A percentile compares a stretch with the other conserved stretches of the same genome.
Evolutionary conservation across 1,140 invertebrate genomes (phyloP).

Genomic region (Cataglyphis hispanica): DNA sequence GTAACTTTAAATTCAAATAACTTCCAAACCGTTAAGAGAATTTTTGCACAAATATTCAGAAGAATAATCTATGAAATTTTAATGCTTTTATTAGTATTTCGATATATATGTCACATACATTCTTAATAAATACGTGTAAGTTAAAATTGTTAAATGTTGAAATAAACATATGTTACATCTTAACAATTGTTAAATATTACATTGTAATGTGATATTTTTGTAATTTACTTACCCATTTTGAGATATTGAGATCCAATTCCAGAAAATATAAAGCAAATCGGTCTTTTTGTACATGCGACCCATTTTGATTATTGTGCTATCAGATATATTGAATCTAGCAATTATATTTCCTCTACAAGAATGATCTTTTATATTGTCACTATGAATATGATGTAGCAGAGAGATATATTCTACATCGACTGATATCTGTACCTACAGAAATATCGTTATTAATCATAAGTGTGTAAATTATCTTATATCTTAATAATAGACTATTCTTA

Average conservation of each 20-base stretch:
- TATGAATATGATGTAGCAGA: slow-evolving; percentile 86
- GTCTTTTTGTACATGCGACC: slow-evolving; percentile 26
- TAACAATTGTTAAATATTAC: no score
- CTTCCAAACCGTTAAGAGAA: no score
- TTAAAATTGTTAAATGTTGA: not conserved
- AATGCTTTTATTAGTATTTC: no score
- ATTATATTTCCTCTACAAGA: slow-evolving; percentile 86
- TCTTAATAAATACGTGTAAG: not conserved
- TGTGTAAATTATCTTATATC: not conserved
- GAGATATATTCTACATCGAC: slow-evolving; percentile 88
- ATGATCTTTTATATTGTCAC: slow-evolving; percentile 85
- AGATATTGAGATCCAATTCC: slow-evolving; percentile 66
- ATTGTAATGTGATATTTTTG: not conserved
- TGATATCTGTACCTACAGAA: slow-evolving; percentile 82
- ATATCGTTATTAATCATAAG: not conserved
- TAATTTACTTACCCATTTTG: slow-evolving; percentile 58
- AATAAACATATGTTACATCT: not conserved
- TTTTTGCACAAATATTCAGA: no score
- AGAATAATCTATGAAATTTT: no score
- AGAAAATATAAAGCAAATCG: slow-evolving; percentile 68
- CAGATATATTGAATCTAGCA: slow-evolving; percentile 76
- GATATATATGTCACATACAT: no score
- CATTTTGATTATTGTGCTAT: slow-evolving; percentile 33
- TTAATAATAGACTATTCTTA: no score
- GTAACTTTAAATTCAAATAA: no score